Conservation (phyloP, 2,113 vertebrate genomes). For the Elephas maximus region DNA sequence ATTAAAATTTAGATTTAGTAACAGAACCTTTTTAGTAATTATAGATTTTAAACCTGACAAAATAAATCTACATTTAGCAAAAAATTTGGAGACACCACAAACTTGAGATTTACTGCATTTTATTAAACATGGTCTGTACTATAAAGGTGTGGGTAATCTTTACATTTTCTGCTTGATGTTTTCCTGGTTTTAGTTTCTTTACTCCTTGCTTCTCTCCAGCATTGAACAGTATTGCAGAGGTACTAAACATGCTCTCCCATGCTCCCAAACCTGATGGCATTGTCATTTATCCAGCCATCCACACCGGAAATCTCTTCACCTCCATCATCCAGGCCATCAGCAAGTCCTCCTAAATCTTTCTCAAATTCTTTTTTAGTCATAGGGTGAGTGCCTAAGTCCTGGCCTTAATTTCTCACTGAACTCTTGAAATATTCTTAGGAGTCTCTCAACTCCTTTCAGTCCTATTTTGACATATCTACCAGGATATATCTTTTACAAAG, state of each 20-base stretch:
- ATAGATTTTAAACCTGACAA: neutral
- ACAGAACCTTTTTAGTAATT: neutral
- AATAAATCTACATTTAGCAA: neutral
- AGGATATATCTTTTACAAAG: slow-evolving; percentile 3
- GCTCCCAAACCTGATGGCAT: neutral
- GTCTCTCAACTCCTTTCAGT: neutral
- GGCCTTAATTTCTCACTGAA: neutral
- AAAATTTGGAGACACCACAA: neutral
- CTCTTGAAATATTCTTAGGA: neutral
- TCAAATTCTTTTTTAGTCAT: neutral
- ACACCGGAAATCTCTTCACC: neutral
- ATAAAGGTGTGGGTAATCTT: neutral
- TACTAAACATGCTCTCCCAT: neutral
- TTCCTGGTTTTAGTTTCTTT: neutral
- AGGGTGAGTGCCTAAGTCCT: neutral
- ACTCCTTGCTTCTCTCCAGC: neutral
- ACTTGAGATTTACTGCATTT: neutral
- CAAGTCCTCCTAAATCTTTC: neutral
- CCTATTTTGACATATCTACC: neutral
- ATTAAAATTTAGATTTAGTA: slow-evolving; percentile 16
- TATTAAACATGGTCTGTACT: neutral
- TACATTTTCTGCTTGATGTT: neutral
- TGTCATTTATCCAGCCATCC: neutral
- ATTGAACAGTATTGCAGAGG: neutral
- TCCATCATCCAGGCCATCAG: neutral